Evolutionary conservation across 2,797 vertebrate species (phyloP), one percentile per base, ranked within the genome.

Genomic region (Sparus aurata): DNA sequence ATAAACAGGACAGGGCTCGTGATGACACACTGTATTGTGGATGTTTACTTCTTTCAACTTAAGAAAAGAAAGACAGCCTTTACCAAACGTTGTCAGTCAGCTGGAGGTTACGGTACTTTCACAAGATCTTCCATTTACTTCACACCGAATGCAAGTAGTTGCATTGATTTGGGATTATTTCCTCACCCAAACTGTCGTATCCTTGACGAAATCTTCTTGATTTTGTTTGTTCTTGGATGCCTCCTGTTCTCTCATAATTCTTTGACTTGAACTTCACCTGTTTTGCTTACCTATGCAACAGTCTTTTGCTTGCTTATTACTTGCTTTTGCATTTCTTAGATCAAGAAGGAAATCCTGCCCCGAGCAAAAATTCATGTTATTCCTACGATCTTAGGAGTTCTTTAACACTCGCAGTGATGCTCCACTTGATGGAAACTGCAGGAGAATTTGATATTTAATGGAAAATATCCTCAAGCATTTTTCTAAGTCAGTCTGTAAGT

Each of bases 251-350:
- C 55, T 74, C 52, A 57, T 65, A 34, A 74, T 67, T 69, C 80
- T 88, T 73, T 83, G 72, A 89, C 87, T 79, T 50, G 23, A 80
- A 59, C 85, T 91, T 73, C 77, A 71, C 47, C 77, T 85, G 59
- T 77, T 78, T 72, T 83, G 84, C 88, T 86, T 78, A 86, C 82
- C 81, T 92, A 18, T 78, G 60, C 85, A 76, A 69, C 65, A 45
- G 52, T 63, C 85, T 79, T 83, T 87, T 77, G 79, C 91, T 92
- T 93, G 89, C 91, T 90, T 85, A 77, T 80, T 70, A 74, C 89
- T 89, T 88, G 90, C 93, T 93, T 38, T 89, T 82, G 88, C 89
- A 64, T 68, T 79, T 83, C 58, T 38, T 22, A 68, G 65, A 69
- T 61, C 6, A 54, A 58, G 23, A 41, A 41, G 70, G 79, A 71